Evolutionary conservation across 2,888 invertebrate genomes (phyloP), one percentile per base, ranked within the genome.

Genomic region (Osedax frankpressi): DNA sequence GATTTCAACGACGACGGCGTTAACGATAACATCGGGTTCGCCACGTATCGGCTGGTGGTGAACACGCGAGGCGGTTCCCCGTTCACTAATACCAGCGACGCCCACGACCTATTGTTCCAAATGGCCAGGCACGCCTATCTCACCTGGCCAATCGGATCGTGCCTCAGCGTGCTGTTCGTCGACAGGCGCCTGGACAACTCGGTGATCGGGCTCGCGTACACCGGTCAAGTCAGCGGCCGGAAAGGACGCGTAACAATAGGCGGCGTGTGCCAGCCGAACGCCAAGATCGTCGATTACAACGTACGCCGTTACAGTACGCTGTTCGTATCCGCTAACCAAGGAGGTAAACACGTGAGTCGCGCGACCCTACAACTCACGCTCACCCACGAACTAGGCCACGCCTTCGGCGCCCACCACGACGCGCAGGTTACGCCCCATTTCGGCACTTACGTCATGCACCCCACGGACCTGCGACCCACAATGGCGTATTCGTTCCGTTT

Each of bases 361-460:
- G 69, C 69, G 28, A 19, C 44, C 11, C 19, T 44, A 19, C 11
- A 44, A 19, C n/a, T 69, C 28, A 69, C 69, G 11, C 69, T 69
- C 11, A 69, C 69, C 69, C 69, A 69, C 29, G 69, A 69, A 26
- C 29, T 69, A 6, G 69, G 69, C 2, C 69, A 69, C 30, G 27
- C 69, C 28, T 69, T 69, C 69, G 69, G 69, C 14, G 11, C 69
- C 2, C 24, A 1, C 11, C 69, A 69, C 28, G 69, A 69, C 29
- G 44, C 11, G 44, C 44, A 44, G 44, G 6, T 6, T 19, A 19
- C 44, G 6, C 19, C 44, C 44, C 11, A 44, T 19, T 6, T 11
- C 19, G 44, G 44, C 11, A 30, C 69, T n/a, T 69, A 69, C 69
- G n/a, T 69, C 25, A 69, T 69, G 69, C 69, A 69, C 26, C 1